Evolutionary conservation across 2,113 vertebrate species (phyloP).

Genomic region (Grammomys dolichurus): DNA sequence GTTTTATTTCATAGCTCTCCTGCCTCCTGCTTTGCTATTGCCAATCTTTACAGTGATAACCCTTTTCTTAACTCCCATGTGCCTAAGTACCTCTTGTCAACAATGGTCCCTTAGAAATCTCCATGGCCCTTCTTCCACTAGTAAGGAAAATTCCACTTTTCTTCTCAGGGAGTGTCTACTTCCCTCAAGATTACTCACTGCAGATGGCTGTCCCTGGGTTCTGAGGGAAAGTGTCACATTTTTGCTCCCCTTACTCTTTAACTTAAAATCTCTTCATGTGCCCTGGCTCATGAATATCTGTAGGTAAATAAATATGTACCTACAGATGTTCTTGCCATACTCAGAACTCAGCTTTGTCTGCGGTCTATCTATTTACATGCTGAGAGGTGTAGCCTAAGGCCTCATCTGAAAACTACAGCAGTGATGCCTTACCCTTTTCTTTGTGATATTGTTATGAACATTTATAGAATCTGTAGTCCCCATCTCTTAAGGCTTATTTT

Average conservation of each 20-base stretch:
- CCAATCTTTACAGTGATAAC: fast-evolving
- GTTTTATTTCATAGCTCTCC: background rate
- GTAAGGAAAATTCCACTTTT: background rate
- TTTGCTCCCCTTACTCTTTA: background rate
- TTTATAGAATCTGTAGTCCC: background rate
- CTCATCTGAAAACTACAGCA: background rate
- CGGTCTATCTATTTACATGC: background rate
- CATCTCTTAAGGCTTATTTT: background rate
- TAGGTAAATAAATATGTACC: background rate
- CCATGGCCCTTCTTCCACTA: background rate
- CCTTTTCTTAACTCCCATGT: background rate
- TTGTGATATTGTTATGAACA: background rate
- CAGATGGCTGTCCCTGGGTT: background rate
- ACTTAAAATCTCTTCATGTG: background rate
- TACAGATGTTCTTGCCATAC: background rate
- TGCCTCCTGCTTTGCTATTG: background rate
- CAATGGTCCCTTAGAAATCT: background rate
- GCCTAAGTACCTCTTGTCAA: background rate
- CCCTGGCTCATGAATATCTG: no score
- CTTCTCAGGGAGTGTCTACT: background rate
- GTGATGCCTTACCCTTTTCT: background rate
- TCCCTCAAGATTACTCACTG: background rate
- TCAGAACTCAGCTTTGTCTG: background rate
- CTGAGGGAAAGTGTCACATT: background rate
- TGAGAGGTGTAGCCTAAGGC: background rate